Percentiles rank a stretch among this genome's conserved stretches.
Evolutionary conservation across 2,797 vertebrate species (phyloP).

Genomic region (Halcyon leucocephala): DNA sequence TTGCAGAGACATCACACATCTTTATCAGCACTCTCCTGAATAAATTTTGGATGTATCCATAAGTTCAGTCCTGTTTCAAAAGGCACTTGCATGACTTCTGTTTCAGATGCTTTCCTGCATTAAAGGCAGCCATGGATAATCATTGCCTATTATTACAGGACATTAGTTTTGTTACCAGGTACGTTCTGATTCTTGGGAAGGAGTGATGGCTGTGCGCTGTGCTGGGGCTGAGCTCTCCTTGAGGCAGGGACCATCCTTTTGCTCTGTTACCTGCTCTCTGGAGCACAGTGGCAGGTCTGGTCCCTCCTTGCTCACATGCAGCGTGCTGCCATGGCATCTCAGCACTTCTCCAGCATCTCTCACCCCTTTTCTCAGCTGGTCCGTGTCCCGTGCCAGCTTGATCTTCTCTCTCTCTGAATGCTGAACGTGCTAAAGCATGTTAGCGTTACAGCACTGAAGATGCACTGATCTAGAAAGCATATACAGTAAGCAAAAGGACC

Average conservation of each 20-base stretch:
- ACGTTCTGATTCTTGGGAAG: background rate
- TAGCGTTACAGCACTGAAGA: background rate
- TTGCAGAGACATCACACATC: background rate
- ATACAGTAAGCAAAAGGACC: background rate
- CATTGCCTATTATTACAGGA: background rate
- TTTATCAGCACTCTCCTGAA: background rate
- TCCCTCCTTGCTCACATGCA: background rate
- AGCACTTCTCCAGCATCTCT: background rate
- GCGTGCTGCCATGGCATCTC: background rate
- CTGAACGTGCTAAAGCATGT: background rate
- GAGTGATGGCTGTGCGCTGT: rapidly evolving
- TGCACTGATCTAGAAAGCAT: background rate
- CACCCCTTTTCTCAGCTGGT: background rate
- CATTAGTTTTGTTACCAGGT: background rate
- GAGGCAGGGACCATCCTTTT: background rate
- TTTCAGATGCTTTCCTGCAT: background rate
- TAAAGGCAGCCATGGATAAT: background rate
- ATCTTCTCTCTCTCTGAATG: background rate
- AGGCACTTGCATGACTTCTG: background rate
- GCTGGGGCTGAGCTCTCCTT: background rate
- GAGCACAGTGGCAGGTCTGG: rapidly evolving
- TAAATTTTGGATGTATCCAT: background rate
- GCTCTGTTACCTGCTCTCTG: rapidly evolving
- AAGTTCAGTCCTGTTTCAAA: background rate
- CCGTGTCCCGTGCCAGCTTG: background rate